Conservation (phyloP, 1,140 invertebrate genomes). For the Cardiocondyla obscurior region DNA sequence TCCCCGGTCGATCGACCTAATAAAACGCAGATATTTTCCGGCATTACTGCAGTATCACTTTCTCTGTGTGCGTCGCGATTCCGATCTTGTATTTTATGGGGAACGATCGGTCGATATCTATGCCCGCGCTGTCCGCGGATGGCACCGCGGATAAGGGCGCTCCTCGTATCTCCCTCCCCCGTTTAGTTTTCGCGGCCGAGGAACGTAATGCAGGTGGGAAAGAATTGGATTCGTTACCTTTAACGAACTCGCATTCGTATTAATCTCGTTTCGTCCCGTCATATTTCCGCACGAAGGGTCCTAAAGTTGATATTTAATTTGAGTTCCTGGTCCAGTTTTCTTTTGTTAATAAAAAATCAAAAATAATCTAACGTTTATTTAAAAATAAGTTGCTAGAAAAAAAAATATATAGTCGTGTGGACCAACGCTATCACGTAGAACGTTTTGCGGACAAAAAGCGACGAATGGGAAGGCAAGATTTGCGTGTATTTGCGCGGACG, state of each 20-base stretch:
- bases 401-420: no score
- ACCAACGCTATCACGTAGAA: no score
- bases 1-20: constrained; percentile 77
- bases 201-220: not conserved
- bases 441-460: not conserved
- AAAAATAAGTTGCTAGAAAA: not conserved
- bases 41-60: constrained; percentile 47
- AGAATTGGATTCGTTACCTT: constrained; percentile 3
- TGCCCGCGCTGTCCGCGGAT: not conserved
- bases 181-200: not conserved
- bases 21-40: constrained; percentile 77
- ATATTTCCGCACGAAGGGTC: not conserved
- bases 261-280: not conserved
- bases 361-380: not conserved
- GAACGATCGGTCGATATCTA: constrained; percentile 35
- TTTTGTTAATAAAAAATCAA: not conserved
- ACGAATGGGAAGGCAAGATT: not conserved
- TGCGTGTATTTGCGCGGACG: no score
- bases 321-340: not conserved
- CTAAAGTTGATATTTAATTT: not conserved
- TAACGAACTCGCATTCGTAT: constrained; percentile 14
- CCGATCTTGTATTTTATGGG: constrained; percentile 53
- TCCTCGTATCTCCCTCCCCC: not conserved
- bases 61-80: constrained; percentile 13
- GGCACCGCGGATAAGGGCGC: constrained; percentile 15